Evolutionary conservation across 2,888 invertebrate species (phyloP).

Genomic region (Bursaphelenchus okinawaensis): DNA sequence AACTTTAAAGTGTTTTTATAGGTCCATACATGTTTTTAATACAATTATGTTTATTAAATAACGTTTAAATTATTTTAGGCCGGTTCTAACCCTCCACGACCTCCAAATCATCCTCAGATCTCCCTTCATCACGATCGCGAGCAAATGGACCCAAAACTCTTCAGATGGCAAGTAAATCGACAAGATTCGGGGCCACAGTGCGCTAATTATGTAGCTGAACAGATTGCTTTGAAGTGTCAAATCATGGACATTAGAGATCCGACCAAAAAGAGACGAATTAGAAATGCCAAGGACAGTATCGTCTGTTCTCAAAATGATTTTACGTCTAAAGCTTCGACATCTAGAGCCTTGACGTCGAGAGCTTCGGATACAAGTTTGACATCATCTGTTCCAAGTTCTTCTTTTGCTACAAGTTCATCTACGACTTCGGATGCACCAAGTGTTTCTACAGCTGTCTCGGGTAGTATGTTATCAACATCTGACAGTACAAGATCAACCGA

Average conservation of each 20-base stretch:
- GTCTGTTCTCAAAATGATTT: too few relatives aligned
- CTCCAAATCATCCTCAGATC: neutral
- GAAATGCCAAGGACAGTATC: too few relatives aligned
- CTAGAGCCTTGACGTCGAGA: too few relatives aligned
- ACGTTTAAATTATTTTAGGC: neutral
- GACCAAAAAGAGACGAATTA: too few relatives aligned
- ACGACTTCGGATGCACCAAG: too few relatives aligned
- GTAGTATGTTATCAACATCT: too few relatives aligned
- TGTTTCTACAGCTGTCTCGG: too few relatives aligned
- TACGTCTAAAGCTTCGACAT: too few relatives aligned
- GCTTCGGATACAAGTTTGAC: too few relatives aligned
- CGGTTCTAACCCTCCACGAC: neutral
- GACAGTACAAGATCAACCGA: too few relatives aligned
- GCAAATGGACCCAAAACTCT: neutral
- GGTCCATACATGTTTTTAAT: neutral
- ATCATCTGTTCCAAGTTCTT: too few relatives aligned
- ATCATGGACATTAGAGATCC: neutral
- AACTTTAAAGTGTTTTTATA: neutral
- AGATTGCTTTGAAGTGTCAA: neutral
- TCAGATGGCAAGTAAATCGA: neutral
- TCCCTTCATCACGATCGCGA: neutral
- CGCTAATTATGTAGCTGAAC: neutral
- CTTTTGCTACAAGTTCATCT: too few relatives aligned
- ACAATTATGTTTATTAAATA: neutral
- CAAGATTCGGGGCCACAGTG: neutral